Conservation (phyloP, 2,888 invertebrate species). For the Stenichneumon culpator region DNA sequence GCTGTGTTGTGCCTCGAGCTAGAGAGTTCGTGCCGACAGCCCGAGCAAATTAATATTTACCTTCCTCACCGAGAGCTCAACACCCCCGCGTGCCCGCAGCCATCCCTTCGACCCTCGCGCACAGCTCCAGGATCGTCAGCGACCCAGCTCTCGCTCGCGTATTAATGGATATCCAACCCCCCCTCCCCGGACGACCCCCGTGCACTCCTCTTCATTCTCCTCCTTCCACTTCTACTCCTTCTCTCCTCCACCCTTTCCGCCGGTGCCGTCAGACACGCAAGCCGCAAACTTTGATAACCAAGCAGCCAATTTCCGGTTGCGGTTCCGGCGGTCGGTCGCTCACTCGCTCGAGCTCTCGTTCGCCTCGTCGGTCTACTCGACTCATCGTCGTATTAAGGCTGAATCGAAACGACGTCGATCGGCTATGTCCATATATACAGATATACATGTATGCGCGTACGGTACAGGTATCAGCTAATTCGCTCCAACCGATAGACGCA, state of each 20-base stretch:
- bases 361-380: constrained; percentile 73
- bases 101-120: constrained; percentile 32
- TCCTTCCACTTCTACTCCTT: constrained; percentile 52
- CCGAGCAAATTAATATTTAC: constrained; percentile 84
- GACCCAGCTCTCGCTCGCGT: constrained; percentile 81
- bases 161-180: constrained; percentile 83
- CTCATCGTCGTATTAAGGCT: constrained; percentile 79
- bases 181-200: constrained; percentile 48
- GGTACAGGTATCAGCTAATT: constrained; percentile 49
- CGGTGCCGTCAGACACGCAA: constrained; percentile 82
- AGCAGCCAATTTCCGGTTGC: constrained; percentile 85
- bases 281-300: constrained; percentile 85
- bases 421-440: constrained; percentile 52
- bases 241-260: constrained; percentile 52
- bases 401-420: constrained; percentile 62
- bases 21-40: constrained; percentile 72
- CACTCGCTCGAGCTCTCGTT: constrained; percentile 69
- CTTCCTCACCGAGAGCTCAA: constrained; percentile 75
- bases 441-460: constrained; percentile 7
- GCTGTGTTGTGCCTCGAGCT: constrained; percentile 61
- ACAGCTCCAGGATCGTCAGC: constrained; percentile 69
- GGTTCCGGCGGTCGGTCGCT: constrained; percentile 79
- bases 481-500: constrained; percentile 39
- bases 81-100: constrained; percentile 65
- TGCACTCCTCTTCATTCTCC: constrained; percentile 60